phyloP scores from a whole-genome alignment of 2,113 vertebrate species.

The Apaloderma vittatum region DNA sequence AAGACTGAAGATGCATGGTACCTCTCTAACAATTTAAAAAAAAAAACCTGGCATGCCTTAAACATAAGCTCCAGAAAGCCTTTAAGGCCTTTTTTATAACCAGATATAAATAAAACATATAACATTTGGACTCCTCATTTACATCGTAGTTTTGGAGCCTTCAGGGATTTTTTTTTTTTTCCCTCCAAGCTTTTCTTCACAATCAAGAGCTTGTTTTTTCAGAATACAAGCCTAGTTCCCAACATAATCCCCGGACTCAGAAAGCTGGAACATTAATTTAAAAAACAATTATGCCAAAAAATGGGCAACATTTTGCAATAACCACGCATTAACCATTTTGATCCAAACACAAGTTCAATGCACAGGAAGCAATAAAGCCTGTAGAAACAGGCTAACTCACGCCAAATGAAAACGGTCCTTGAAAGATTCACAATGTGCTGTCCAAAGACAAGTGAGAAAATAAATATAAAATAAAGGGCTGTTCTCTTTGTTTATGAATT shows the following conservation, averaged over 20 bases:
- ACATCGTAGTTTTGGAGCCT: neutral
- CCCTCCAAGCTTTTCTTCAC: constrained; percentile 27
- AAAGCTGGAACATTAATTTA: constrained; percentile 31
- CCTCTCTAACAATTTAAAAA: neutral
- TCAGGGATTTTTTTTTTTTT: neutral
- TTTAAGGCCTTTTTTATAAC: constrained; percentile 36
- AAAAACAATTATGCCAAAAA: constrained; percentile 38
- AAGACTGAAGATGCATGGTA: neutral
- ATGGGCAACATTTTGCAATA: constrained; percentile 23
- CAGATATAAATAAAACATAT: constrained; percentile 61
- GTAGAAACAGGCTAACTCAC: neutral
- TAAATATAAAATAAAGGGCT: neutral
- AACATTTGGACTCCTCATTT: constrained; percentile 43
- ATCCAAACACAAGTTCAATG: neutral
- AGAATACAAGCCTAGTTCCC: constrained; percentile 26
- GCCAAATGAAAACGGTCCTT: neutral
- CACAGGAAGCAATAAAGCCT: neutral
- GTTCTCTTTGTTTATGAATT: neutral
- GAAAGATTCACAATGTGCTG: neutral
- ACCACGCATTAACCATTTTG: constrained; percentile 8
- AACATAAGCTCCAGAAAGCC: constrained; percentile 33
- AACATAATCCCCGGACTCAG: constrained; percentile 26
- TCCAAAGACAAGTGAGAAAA: neutral
- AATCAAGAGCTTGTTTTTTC: constrained; percentile 29
- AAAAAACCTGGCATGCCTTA: neutral